phyloP scores from a whole-genome alignment of 2,888 invertebrate genomes.

The Autographa pulchrina region DNA sequence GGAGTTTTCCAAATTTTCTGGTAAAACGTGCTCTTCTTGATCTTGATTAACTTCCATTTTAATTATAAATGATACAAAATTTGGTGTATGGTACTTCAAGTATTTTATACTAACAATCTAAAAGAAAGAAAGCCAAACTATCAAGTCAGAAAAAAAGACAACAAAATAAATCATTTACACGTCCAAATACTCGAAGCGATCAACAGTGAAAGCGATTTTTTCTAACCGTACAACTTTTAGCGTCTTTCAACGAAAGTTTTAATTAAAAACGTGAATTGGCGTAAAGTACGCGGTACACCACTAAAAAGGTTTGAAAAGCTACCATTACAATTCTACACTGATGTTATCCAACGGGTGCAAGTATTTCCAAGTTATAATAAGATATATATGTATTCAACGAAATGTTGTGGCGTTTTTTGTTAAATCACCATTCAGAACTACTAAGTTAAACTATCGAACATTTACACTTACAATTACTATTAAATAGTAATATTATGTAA shows the following conservation, averaged over 20 bases:
- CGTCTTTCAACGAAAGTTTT: background rate
- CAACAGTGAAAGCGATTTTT: background rate
- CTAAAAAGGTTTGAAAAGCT: background rate
- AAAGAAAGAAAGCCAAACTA: background rate
- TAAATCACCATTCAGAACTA: too few relatives aligned
- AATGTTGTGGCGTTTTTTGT: too few relatives aligned
- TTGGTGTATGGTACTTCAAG: background rate
- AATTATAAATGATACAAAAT: background rate
- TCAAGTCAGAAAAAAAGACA: background rate
- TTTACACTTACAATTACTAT: too few relatives aligned
- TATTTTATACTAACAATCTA: background rate
- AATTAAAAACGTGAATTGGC: conserved; percentile 6
- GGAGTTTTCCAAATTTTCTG: conserved; percentile 37
- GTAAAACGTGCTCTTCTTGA: conserved; percentile 24
- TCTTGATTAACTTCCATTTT: conserved; percentile 20
- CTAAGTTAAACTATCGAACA: too few relatives aligned
- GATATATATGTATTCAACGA: background rate
- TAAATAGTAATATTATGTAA: too few relatives aligned
- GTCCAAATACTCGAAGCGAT: background rate
- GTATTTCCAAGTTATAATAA: background rate
- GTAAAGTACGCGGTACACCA: background rate
- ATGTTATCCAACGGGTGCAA: background rate
- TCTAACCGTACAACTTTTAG: background rate
- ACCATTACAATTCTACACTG: background rate
- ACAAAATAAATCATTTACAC: background rate